These are phyloP conservation scores for Boulengeromyrus knoepffleri DNA, from an alignment of 2,113 vertebrate genomes.

Conservation along the genomic window DNA sequence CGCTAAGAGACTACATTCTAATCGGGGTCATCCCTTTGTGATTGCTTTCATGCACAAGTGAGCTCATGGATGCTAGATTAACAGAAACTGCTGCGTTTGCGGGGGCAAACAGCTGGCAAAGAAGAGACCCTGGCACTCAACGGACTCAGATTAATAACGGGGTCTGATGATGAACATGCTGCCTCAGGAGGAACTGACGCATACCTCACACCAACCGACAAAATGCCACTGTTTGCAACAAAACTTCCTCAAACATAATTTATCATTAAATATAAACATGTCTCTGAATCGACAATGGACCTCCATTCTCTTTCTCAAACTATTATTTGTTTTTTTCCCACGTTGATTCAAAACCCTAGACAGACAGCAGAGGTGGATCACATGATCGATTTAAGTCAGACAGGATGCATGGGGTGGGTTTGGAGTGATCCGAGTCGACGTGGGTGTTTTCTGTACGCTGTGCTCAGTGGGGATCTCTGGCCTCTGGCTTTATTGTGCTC, in stretches of 20 bases:
- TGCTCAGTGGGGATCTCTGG: constrained; percentile 58
- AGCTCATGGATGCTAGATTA: not conserved
- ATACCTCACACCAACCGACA: not conserved
- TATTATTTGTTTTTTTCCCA: not conserved
- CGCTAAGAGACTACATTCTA: constrained; percentile 1
- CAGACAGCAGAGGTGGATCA: not conserved
- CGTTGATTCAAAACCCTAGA: not conserved
- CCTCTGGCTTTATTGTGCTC: constrained; percentile 61
- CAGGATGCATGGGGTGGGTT: not conserved
- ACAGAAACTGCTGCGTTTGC: not conserved
- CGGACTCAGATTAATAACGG: not conserved
- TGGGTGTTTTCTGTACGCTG: constrained; percentile 34
- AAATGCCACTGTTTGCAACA: not conserved
- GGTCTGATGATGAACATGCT: not conserved
- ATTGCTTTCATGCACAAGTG: not conserved
- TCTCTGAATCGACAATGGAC: not conserved
- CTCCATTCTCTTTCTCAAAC: not conserved
- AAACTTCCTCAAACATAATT: not conserved
- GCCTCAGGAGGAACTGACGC: not conserved
- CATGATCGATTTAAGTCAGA: not conserved
- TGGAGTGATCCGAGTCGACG: not conserved
- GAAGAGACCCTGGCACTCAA: not conserved
- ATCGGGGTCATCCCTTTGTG: not conserved
- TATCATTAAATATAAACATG: not conserved
- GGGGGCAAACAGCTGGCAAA: not conserved